Percentiles rank a stretch among this genome's conserved stretches.
Conservation (phyloP, 1,140 invertebrate genomes). For the Battus philenor region DNA sequence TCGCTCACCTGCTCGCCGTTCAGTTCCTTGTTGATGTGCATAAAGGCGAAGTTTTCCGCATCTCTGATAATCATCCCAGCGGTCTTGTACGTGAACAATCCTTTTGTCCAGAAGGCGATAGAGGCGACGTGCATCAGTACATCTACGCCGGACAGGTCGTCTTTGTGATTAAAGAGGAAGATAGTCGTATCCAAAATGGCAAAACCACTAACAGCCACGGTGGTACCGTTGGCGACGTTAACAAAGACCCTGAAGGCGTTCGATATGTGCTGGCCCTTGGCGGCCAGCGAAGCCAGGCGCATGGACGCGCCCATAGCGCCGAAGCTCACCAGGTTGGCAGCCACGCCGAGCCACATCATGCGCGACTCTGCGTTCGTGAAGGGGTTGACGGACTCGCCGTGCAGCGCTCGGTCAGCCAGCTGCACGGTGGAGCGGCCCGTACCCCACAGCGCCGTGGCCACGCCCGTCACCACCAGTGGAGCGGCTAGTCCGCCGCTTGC, state of each 20-base stretch:
- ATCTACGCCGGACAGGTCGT: constrained; percentile 23
- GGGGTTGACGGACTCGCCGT: constrained; percentile 32
- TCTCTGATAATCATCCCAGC: constrained; percentile 28
- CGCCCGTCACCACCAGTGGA: constrained; percentile 23
- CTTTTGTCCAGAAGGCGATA: constrained; percentile 34
- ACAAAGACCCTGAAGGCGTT: constrained; percentile 23
- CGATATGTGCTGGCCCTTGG: constrained; percentile 27
- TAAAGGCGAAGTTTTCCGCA: constrained; percentile 24
- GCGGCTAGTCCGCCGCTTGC: constrained; percentile 24
- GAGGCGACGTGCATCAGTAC: constrained; percentile 29
- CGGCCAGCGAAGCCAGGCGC: constrained; percentile 27
- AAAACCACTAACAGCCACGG: constrained; percentile 22
- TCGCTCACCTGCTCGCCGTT: constrained; percentile 19
- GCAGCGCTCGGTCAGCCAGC: constrained; percentile 24
- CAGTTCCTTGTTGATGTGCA: constrained; percentile 23
- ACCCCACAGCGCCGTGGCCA: constrained; percentile 24
- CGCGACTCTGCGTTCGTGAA: constrained; percentile 28
- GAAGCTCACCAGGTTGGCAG: constrained; percentile 31
- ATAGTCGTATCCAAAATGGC: constrained; percentile 27
- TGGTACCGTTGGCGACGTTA: constrained; percentile 29
- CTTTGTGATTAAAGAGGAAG: constrained; percentile 22
- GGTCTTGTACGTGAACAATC: constrained; percentile 31
- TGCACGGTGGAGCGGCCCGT: constrained; percentile 24
- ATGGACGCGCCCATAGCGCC: constrained; percentile 34
- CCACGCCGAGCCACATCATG: constrained; percentile 36